Evolutionary conservation across 1,140 invertebrate genomes (phyloP).

Genomic region (Anastatus disparis): DNA sequence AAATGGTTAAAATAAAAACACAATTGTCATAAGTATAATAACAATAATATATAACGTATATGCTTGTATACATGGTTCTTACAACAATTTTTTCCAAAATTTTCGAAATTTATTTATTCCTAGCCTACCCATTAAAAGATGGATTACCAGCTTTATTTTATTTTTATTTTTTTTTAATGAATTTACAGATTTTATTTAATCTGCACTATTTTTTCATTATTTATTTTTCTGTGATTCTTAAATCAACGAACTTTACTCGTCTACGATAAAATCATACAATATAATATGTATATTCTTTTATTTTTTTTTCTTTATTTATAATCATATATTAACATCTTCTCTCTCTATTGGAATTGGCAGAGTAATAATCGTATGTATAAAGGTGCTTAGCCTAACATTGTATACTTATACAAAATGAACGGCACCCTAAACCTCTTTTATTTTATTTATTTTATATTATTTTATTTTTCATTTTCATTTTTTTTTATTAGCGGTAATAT

Average conservation of each 20-base stretch:
- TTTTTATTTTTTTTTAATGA: background rate
- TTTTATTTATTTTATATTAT: too few relatives aligned
- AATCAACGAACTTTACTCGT: background rate
- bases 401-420: slow-evolving; percentile 42
- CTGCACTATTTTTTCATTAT: background rate
- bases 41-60: slow-evolving; percentile 61
- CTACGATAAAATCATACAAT: slow-evolving; percentile 26
- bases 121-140: slow-evolving; percentile 50
- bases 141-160: slow-evolving; percentile 22
- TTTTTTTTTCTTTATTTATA: slow-evolving; percentile 34
- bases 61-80: slow-evolving; percentile 58
- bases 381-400: slow-evolving; percentile 38
- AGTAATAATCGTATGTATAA: slow-evolving; percentile 30
- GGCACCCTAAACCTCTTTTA: slow-evolving; percentile 41
- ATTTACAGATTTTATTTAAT: background rate
- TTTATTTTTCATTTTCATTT: too few relatives aligned
- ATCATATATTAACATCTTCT: slow-evolving; percentile 48
- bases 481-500: background rate
- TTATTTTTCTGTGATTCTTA: too few relatives aligned
- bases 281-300: slow-evolving; percentile 46
- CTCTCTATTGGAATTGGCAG: slow-evolving; percentile 21
- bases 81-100: slow-evolving; percentile 56
- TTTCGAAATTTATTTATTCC: slow-evolving; percentile 30
- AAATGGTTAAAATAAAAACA: slow-evolving; percentile 40
- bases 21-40: slow-evolving; percentile 57